Conservation (phyloP, 2,113 vertebrate genomes). For the Cnemophilus loriae region DNA sequence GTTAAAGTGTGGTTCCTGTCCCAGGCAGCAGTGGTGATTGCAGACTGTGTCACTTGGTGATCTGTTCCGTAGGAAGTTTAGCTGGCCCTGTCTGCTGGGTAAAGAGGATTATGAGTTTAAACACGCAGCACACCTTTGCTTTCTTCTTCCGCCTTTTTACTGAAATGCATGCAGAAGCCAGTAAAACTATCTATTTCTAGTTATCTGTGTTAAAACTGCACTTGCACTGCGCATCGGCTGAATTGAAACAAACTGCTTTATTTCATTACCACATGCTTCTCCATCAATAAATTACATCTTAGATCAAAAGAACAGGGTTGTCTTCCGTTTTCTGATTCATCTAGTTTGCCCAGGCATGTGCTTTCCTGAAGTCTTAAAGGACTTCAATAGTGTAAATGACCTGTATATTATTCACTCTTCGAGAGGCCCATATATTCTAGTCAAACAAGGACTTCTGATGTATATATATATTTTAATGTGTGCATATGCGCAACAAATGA, state of each 20-base stretch:
- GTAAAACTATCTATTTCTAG: background rate
- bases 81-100: background rate
- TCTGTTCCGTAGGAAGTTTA: background rate
- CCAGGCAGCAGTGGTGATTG: background rate
- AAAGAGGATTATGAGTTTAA: background rate
- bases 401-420: background rate
- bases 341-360: background rate
- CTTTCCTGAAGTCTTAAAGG: background rate
- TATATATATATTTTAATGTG: accelerated
- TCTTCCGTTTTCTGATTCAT: background rate
- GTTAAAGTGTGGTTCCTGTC: background rate
- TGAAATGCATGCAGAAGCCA: background rate
- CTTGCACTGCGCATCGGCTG: background rate
- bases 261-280: background rate
- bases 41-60: background rate
- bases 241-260: background rate
- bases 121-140: background rate
- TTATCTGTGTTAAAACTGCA: background rate
- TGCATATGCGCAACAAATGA: background rate
- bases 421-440: background rate
- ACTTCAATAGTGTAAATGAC: background rate
- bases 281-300: background rate
- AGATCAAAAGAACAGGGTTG: background rate
- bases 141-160: background rate
- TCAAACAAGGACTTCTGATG: background rate